These are phyloP conservation scores for Vannuccia rotundouncinata DNA, from an alignment of 2,888 invertebrate genomes.

Conservation along the genomic window DNA sequence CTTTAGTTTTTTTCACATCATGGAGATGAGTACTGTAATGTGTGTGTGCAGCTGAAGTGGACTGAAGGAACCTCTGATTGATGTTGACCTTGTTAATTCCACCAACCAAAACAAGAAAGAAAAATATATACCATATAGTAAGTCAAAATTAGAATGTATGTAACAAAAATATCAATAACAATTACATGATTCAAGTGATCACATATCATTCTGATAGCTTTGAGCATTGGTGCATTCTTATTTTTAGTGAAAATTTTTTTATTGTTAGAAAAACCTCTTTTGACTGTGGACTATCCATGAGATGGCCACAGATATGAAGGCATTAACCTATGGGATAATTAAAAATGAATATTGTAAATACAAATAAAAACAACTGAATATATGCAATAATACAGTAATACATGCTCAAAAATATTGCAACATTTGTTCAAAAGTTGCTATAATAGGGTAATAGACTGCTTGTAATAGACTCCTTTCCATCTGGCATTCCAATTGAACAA, in stretches of 20 bases:
- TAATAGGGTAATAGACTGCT: background rate
- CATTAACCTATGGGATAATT: no score
- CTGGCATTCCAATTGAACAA: no score
- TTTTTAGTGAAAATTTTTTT: background rate
- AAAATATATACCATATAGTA: background rate
- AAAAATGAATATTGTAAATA: no score
- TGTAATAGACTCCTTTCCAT: no score
- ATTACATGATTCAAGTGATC: background rate
- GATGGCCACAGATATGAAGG: no score
- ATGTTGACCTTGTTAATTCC: background rate
- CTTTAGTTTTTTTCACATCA: background rate
- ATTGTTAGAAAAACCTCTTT: background rate
- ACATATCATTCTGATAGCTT: background rate
- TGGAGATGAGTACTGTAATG: conserved; percentile 9
- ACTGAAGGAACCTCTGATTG: conserved; percentile 15
- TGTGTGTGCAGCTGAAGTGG: conserved; percentile 1
- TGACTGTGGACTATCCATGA: background rate
- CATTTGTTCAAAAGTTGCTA: background rate
- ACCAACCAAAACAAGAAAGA: conserved; percentile 4
- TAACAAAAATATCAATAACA: background rate
- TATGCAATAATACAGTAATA: no score
- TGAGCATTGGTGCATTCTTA: background rate
- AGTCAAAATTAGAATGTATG: background rate
- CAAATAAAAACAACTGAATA: no score
- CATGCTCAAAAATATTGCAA: no score